A percentile compares a stretch with the other conserved stretches of the same genome.
Conservation (phyloP, 1,140 invertebrate species). For the Eurosta solidaginis region DNA sequence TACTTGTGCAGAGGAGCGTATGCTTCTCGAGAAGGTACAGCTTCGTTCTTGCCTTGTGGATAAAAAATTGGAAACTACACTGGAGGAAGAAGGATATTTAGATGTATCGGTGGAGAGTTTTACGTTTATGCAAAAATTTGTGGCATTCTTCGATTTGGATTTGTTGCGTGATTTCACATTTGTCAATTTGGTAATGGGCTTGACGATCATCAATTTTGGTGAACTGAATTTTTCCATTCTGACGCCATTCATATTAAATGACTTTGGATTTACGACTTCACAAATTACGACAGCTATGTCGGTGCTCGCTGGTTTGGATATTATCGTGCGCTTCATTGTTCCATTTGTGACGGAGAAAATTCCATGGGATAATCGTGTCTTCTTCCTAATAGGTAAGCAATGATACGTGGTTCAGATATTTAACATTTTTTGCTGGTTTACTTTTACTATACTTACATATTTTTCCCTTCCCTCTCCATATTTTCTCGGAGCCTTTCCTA, state of each 20-base stretch:
- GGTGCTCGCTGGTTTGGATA: constrained; percentile 65
- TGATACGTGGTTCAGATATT: background rate
- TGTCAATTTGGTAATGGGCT: constrained; percentile 70
- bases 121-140: constrained; percentile 62
- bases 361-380: constrained; percentile 68
- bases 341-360: constrained; percentile 69
- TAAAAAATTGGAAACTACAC: constrained; percentile 34
- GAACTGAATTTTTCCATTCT: constrained; percentile 73
- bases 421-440: background rate
- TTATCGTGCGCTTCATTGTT: constrained; percentile 66
- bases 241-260: constrained; percentile 70
- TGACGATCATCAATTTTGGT: constrained; percentile 70
- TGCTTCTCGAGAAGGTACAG: constrained; percentile 29
- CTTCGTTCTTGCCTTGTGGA: background rate
- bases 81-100: constrained; percentile 33
- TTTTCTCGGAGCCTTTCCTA: too few relatives aligned
- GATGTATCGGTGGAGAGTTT: constrained; percentile 52
- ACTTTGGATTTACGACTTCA: constrained; percentile 64
- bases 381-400: constrained; percentile 67
- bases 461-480: too few relatives aligned
- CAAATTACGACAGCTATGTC: constrained; percentile 69
- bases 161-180: constrained; percentile 69
- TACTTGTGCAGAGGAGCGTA: constrained; percentile 45
- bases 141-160: constrained; percentile 70
- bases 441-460: background rate